Conservation (phyloP, 2,888 invertebrate species). For the Scaptomyza cyrtandrae region DNA sequence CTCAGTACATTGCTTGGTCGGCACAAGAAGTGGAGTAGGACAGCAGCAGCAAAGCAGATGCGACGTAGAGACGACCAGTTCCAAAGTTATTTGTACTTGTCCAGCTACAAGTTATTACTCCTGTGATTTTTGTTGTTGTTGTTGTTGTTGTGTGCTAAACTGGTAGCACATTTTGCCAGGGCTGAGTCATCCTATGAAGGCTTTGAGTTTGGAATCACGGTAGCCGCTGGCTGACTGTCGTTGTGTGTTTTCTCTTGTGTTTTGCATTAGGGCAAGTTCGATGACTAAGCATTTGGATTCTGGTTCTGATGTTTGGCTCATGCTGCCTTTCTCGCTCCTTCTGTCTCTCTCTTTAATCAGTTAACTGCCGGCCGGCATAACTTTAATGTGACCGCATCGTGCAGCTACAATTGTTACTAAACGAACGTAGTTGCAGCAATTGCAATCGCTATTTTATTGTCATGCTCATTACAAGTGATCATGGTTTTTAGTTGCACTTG, state of each 20-base stretch:
- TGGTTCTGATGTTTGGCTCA: slow-evolving; percentile 28
- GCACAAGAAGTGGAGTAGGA: slow-evolving; percentile 71
- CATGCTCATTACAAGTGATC: slow-evolving; percentile 47
- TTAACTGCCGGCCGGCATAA: slow-evolving; percentile 65
- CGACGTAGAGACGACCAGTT: background rate
- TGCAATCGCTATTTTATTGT: slow-evolving; percentile 45
- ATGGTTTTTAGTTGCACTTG: slow-evolving; percentile 19
- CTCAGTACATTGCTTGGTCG: slow-evolving; percentile 38
- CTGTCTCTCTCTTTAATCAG: slow-evolving; percentile 30
- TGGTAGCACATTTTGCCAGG: slow-evolving; percentile 71
- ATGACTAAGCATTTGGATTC: slow-evolving; percentile 71
- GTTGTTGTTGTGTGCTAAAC: slow-evolving; percentile 50
- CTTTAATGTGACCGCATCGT: slow-evolving; percentile 69
- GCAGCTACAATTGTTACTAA: slow-evolving; percentile 32
- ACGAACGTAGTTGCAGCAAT: background rate
- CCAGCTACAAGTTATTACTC: slow-evolving; percentile 14
- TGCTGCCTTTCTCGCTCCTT: background rate
- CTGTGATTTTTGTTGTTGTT: slow-evolving; percentile 18
- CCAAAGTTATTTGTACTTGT: slow-evolving; percentile 3
- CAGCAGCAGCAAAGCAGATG: slow-evolving; percentile 37
- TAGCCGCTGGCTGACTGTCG: slow-evolving; percentile 52
- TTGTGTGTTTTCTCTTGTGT: slow-evolving; percentile 11
- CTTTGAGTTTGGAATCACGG: slow-evolving; percentile 32
- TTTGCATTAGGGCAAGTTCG: slow-evolving; percentile 78
- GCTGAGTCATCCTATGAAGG: slow-evolving; percentile 45